Conservation (phyloP, 2,113 vertebrate species). For the Puma concolor region DNA sequence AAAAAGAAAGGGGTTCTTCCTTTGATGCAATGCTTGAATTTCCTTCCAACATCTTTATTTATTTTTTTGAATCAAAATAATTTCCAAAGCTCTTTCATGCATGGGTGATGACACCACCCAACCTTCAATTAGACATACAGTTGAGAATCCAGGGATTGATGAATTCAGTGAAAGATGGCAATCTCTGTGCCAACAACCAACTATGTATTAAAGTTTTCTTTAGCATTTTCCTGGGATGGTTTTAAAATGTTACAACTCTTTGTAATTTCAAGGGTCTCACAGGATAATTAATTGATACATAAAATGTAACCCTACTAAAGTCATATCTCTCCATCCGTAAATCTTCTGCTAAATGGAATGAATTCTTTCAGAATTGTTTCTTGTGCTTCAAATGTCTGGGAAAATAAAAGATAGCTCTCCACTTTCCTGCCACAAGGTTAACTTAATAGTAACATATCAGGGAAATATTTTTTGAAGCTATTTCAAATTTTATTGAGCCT, state of each 20-base stretch:
- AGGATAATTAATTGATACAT: constrained; percentile 46
- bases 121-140: constrained; percentile 10
- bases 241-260: neutral
- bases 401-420: constrained; percentile 61
- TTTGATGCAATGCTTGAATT: neutral
- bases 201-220: neutral
- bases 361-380: constrained; percentile 52
- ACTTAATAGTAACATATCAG: constrained; percentile 89
- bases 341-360: constrained; percentile 34
- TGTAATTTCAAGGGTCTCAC: neutral
- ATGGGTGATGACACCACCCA: neutral
- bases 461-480: constrained; percentile 86
- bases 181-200: neutral
- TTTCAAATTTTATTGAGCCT: constrained; percentile 86
- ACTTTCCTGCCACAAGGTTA: constrained; percentile 87
- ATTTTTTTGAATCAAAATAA: constrained; percentile 28
- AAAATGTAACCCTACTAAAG: constrained; percentile 35
- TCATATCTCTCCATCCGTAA: neutral
- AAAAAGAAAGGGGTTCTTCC: neutral
- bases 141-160: neutral
- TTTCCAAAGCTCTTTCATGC: constrained; percentile 10
- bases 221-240: neutral
- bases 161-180: neutral
- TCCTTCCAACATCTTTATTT: neutral
- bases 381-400: constrained; percentile 9